Evolutionary conservation across 2,888 invertebrate genomes (phyloP), one percentile per base, ranked within the genome.

Genomic region (Calliopum simillimum): DNA sequence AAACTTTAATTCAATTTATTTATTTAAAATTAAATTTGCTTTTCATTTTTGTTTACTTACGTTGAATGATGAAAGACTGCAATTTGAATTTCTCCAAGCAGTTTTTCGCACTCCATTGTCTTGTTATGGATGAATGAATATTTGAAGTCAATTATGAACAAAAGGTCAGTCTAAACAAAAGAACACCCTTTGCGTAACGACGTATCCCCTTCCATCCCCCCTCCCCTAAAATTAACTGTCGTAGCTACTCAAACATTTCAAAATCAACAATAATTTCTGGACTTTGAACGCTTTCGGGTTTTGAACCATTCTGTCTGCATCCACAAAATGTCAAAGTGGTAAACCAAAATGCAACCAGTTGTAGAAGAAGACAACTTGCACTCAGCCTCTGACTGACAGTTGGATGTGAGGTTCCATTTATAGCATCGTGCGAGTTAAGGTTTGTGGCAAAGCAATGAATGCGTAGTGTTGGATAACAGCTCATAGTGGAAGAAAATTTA

Each of bases 31-130:
- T 33, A 33, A 33, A 33, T 33, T 33, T 33, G 8, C 2, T 33
- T 49, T 49, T 2, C 53, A 53, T 21, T 56, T 23, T 49, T 49
- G 5, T 6, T n/a, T 49, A 49, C 4, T 16, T 14, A 49, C 49
- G 12, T 5, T 49, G 6, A 16, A 16, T 19, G 12, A 53, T 23
- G 3, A 53, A 13, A 49, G 49, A 53, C 14, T 53, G 53, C 53
- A n/a, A 6, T n/a, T n/a, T 33, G 1, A 33, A 33, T 33, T 33
- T 33, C 33, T 33, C 33, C 33, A 72, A 70, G 74, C 69, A 66
- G 64, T 23, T 72, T 63, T 75, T 76, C 74, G 71, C 75, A 75
- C 76, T 75, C 74, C 33, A 70, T 74, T 72, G 74, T 74, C 47
- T 59, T 53, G 23, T 14, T 13, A 47, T 61, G 49, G 47, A 67